Base-by-base conservation (phyloP, 53 echinoderm and acorn worm genomes). In the Crossaster papposus region DNA sequence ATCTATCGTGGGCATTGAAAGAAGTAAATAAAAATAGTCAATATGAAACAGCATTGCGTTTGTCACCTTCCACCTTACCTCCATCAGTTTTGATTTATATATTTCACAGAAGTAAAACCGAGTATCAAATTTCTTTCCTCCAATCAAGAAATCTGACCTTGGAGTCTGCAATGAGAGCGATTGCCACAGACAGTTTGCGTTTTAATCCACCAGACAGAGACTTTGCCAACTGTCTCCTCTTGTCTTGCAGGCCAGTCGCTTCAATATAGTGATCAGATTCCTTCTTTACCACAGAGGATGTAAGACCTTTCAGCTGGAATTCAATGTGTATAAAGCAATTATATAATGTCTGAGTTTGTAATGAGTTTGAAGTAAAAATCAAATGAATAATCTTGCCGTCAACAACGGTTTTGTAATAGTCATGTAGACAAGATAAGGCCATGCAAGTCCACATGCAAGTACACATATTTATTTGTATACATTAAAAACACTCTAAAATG, bases 151-250 rank as follows among this genome's bases (percentile, higher is more conserved):
- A 74, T 36, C 75, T 54, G 76, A 95, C 95, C 94, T 95, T 95
- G 1, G 95, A 95, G 88, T 95, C 95, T 0, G 92, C 94, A 17
- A 95, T 95, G 24, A 95, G 92, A 12, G 95, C 95, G 4, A 95
- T 95, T n/a, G 94, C 94, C 29, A 95, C 95, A 11, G 95, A 95
- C 26, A 95, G 90, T 55, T 95, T 95, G 23, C 95, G 85, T 76
- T 94, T 95, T 94, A 95, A 94, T n/a, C 95, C 95, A 20, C 95
- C 95, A 51, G 95, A 95, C 24, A 95, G 79, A 0, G 94, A 86
- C 55, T 94, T 95, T 72, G 92, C 77, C 15, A 78, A 77, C 70
- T 89, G 92, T 34, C 89, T 78, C 3, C 95, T 62, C 73, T 95
- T 95, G 71, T 95, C 95, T 54, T 84, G 81, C 14, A 95, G 81